phyloP scores from a whole-genome alignment of 2,888 invertebrate species.

The Unio pictorum region DNA sequence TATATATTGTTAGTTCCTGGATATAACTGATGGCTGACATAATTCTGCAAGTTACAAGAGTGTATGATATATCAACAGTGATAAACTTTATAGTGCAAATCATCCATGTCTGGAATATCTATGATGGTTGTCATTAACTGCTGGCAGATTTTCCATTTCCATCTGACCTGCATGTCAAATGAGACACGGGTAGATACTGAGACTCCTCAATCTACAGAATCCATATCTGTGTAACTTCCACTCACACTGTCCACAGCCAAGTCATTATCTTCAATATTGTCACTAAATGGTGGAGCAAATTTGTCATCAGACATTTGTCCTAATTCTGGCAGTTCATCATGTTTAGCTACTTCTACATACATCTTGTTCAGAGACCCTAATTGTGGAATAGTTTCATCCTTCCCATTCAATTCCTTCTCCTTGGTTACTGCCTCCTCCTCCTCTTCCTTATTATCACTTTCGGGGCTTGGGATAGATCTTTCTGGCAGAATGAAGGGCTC shows the following conservation, averaged over 20 bases:
- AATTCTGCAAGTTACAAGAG: no score
- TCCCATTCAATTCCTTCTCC: constrained; percentile 8
- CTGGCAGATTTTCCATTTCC: no score
- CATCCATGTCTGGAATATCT: no score
- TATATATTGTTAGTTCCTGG: no score
- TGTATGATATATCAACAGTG: no score
- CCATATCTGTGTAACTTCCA: constrained; percentile 61
- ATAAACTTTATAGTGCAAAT: no score
- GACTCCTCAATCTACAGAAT: constrained; percentile 53
- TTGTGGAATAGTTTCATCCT: constrained; percentile 1
- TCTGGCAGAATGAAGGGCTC: constrained; percentile 32
- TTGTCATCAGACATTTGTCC: background rate
- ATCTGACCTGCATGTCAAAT: no score
- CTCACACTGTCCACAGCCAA: background rate
- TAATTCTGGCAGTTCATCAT: no score
- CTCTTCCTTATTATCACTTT: constrained; percentile 11
- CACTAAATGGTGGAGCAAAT: background rate
- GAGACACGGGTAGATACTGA: background rate
- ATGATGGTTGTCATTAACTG: no score
- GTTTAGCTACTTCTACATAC: no score
- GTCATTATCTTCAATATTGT: background rate
- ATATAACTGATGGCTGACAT: no score
- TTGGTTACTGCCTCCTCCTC: constrained; percentile 13
- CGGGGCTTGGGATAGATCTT: constrained; percentile 1
- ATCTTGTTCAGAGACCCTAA: no score